phyloP scores from a whole-genome alignment of 2,113 vertebrate species.

The Turdus rufiventris region DNA sequence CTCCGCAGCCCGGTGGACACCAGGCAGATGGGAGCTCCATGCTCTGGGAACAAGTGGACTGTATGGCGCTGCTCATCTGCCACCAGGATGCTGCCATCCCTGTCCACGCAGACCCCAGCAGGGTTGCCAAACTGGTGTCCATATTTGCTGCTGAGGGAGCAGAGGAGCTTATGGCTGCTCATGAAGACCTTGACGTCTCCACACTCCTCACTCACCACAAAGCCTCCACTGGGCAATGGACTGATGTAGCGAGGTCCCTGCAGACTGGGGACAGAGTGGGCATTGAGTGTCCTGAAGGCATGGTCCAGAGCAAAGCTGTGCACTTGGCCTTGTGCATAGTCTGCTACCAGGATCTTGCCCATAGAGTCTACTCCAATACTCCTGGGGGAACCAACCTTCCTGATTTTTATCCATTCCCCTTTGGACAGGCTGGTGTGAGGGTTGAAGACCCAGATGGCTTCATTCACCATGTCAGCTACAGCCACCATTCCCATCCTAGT shows the following conservation, averaged over 20 bases:
- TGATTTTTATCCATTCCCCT: conserved; percentile 60
- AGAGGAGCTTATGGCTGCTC: conserved; percentile 27
- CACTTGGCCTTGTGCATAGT: conserved; percentile 53
- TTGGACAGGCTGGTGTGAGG: conserved; percentile 26
- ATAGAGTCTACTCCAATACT: conserved; percentile 59
- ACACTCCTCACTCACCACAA: conserved; percentile 67
- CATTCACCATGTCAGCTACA: conserved; percentile 52
- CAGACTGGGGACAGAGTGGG: conserved; percentile 10
- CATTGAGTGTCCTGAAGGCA: background rate
- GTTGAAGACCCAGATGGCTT: conserved; percentile 50
- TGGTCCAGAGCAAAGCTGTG: conserved; percentile 58
- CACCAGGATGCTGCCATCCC: conserved; percentile 56
- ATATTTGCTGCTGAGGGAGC: conserved; percentile 38
- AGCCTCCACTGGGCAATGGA: background rate
- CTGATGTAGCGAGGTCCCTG: conserved; percentile 59
- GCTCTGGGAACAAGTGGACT: conserved; percentile 57
- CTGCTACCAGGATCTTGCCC: conserved; percentile 61
- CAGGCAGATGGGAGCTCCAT: conserved; percentile 47
- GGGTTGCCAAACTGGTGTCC: conserved; percentile 59
- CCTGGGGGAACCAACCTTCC: conserved; percentile 33
- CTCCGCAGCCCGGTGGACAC: conserved; percentile 46
- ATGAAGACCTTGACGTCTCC: conserved; percentile 57
- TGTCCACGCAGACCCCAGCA: conserved; percentile 36
- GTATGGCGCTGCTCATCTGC: conserved; percentile 43
- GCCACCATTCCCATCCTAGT: conserved; percentile 55